Base-by-base conservation (phyloP, 2,888 invertebrate genomes). In the Rhamnusium bicolor region DNA sequence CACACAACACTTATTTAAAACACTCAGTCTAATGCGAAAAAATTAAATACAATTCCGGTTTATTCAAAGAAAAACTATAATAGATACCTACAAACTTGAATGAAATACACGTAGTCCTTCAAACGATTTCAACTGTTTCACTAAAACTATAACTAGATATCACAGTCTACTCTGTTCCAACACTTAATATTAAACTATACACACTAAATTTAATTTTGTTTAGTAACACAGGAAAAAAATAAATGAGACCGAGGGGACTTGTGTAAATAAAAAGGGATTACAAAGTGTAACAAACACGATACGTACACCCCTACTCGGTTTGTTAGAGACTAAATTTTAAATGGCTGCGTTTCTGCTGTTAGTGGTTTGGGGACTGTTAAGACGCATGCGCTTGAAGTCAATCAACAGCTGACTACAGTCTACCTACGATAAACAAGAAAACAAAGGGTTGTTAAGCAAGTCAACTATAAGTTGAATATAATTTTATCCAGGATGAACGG, bases 371-470 rank as follows among this genome's bases (percentile, higher is more conserved):
- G 27, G 54, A 61, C 8, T 16, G 14, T 8, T 21, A 60, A 2
- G 46, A 77, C 84, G 84, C 85, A 75, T 77, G 82, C 83, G 81
- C 75, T 29, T 12, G 18, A 14, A 14, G 60, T 62, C 62, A 72
- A 72, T 77, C 71, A 85, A 85, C 85, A 86, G 85, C 85, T 86
- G 85, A 86, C 81, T 82, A 76, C 78, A 69, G 82, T 68, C 49
- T 40, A 14, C 16, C 21, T 68, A 47, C 58, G 10, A 8, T n/a
- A 12, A 67, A 21, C 67, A 46, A 40, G 27, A 19, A 67, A 53
- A 40, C 18, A 66, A 29, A 29, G 49, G 29, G 46, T 3, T 14
- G 24, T 60, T 46, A 69, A 6, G 60, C 51, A 51, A 7, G 49
- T n/a, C 51, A 49, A 61, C 51, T 16, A 16, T 51, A 63, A 49